phyloP scores from a whole-genome alignment of 2,888 invertebrate genomes.

The Drosophila emarginata region DNA sequence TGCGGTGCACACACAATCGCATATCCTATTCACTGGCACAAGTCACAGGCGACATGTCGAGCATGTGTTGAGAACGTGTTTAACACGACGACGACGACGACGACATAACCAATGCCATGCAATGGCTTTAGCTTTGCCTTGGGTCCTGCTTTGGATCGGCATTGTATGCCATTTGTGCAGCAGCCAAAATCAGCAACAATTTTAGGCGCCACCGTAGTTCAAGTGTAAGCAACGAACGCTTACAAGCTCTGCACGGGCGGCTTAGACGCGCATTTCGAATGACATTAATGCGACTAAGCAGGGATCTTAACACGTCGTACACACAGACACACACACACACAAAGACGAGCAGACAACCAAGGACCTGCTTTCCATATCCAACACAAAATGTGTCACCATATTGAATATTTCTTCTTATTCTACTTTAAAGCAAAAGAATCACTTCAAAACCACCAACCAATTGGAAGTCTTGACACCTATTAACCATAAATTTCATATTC shows the following conservation, averaged over 20 bases:
- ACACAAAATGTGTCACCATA: background rate
- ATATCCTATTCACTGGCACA: slow-evolving; percentile 12
- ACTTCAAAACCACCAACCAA: background rate
- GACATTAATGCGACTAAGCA: slow-evolving; percentile 70
- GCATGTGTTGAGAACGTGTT: slow-evolving; percentile 75
- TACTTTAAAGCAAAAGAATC: slow-evolving; percentile 7
- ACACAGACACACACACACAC: slow-evolving; percentile 23
- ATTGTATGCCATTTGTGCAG: slow-evolving; percentile 56
- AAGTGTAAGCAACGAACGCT: slow-evolving; percentile 50
- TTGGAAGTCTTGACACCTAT: background rate
- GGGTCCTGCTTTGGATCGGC: slow-evolving; percentile 6
- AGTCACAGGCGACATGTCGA: slow-evolving; percentile 66
- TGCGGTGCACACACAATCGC: slow-evolving; percentile 21
- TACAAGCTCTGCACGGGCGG: slow-evolving; percentile 44
- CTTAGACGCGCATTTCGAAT: slow-evolving; percentile 61
- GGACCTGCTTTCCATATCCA: slow-evolving; percentile 19
- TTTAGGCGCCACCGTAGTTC: slow-evolving; percentile 28
- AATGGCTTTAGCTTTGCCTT: background rate
- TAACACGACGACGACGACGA: slow-evolving; percentile 52
- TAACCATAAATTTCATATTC: background rate
- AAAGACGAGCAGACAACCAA: background rate
- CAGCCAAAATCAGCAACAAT: slow-evolving; percentile 56
- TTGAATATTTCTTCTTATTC: background rate
- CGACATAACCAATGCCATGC: slow-evolving; percentile 35
- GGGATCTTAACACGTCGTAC: slow-evolving; percentile 43